Evolutionary conservation across 2,888 invertebrate species (phyloP).

Genomic region (Caenorhabditis sp.): DNA sequence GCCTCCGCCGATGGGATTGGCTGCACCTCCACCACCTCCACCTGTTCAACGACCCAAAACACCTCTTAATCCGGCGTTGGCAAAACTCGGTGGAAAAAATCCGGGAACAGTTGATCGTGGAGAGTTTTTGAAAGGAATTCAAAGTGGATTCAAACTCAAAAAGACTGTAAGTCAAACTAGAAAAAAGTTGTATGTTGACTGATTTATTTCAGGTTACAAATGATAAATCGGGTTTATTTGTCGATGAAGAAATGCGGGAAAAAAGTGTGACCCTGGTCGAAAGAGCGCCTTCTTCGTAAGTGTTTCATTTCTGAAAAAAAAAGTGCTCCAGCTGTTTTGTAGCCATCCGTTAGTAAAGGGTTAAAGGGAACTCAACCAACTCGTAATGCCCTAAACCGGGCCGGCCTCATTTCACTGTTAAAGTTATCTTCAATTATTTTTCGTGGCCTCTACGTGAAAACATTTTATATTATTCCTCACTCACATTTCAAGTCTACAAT

Average conservation of each 20-base stretch:
- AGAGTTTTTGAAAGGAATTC: constrained; percentile 51
- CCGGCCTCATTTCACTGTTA: too few relatives aligned
- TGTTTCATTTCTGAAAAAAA: too few relatives aligned
- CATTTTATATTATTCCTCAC: too few relatives aligned
- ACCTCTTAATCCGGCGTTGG: constrained; percentile 43
- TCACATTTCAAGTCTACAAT: too few relatives aligned
- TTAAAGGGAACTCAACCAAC: too few relatives aligned
- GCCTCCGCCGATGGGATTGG: constrained; percentile 28
- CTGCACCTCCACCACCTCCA: constrained; percentile 13
- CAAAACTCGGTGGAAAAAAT: constrained; percentile 53
- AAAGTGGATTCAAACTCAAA: constrained; percentile 52
- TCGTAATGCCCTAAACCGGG: too few relatives aligned
- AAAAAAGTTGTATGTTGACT: too few relatives aligned
- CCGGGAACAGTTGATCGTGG: constrained; percentile 47
- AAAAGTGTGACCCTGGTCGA: constrained; percentile 41
- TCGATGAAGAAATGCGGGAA: constrained; percentile 56
- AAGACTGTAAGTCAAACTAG: constrained; percentile 45
- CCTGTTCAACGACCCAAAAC: constrained; percentile 33
- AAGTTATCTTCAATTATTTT: too few relatives aligned
- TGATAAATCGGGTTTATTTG: constrained; percentile 60
- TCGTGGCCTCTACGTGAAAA: too few relatives aligned
- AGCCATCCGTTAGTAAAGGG: too few relatives aligned
- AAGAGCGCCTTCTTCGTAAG: constrained; percentile 39
- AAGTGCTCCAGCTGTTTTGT: too few relatives aligned
- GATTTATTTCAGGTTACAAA: constrained; percentile 34